Conservation (phyloP, 2,797 vertebrate species). For the Alca torda region DNA sequence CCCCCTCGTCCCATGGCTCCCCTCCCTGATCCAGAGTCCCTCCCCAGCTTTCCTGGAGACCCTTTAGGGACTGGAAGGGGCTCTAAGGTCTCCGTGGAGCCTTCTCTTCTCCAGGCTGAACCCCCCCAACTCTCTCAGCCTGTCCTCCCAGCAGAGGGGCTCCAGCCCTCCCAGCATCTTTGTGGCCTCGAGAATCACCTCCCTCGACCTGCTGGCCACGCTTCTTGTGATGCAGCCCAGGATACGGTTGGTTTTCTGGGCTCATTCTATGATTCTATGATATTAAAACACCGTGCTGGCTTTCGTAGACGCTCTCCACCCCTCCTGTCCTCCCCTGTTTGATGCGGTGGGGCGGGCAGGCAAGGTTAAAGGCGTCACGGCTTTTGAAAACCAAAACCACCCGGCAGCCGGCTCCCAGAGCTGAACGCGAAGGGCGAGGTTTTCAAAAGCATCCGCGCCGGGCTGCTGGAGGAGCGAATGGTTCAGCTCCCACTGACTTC, state of each 20-base stretch:
- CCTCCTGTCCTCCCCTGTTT: neutral
- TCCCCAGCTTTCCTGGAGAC: too few relatives aligned
- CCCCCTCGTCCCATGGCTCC: too few relatives aligned
- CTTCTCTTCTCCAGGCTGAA: neutral
- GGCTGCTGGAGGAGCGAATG: neutral
- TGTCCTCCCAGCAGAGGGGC: too few relatives aligned
- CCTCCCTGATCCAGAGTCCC: too few relatives aligned
- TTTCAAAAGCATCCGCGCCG: neutral
- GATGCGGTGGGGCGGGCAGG: neutral
- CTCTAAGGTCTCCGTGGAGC: too few relatives aligned
- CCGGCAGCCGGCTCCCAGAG: neutral
- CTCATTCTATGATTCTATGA: neutral
- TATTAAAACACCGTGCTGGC: fast-evolving
- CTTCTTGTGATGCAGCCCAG: neutral
- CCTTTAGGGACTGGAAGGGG: too few relatives aligned
- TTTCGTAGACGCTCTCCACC: neutral
- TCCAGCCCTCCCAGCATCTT: too few relatives aligned
- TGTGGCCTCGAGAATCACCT: too few relatives aligned
- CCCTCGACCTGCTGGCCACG: neutral
- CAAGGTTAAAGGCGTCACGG: neutral
- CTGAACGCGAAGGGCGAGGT: neutral
- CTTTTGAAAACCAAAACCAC: slow-evolving; percentile 6
- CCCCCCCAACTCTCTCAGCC: too few relatives aligned
- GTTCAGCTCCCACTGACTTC: slow-evolving; percentile 37
- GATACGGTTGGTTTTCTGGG: neutral